Evolutionary conservation across 2,888 invertebrate genomes (phyloP).

Genomic region (Synanthedon vespiformis): DNA sequence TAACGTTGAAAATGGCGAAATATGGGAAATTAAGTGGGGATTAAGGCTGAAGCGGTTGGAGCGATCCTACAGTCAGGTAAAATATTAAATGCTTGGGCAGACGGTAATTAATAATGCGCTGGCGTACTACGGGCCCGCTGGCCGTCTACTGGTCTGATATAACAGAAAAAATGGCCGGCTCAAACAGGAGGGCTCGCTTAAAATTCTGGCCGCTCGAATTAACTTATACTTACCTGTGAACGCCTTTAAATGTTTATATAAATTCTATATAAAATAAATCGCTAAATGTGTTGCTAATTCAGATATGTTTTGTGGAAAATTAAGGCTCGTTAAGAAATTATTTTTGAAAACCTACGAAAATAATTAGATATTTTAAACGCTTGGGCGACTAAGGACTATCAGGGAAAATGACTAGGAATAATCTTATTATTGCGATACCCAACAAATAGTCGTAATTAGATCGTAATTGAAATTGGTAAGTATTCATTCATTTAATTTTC

Average conservation of each 20-base stretch:
- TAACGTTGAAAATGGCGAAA: constrained; percentile 45
- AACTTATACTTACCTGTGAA: constrained; percentile 26
- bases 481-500: too few relatives aligned
- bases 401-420: too few relatives aligned
- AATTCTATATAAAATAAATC: too few relatives aligned
- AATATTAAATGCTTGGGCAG: constrained; percentile 59
- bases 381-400: too few relatives aligned
- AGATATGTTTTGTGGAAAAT: too few relatives aligned
- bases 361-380: too few relatives aligned
- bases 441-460: too few relatives aligned
- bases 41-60: constrained; percentile 45
- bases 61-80: constrained; percentile 52
- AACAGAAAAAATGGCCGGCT: constrained; percentile 60
- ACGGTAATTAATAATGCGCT: constrained; percentile 62
- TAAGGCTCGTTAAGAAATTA: too few relatives aligned
- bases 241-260: neutral
- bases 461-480: too few relatives aligned
- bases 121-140: constrained; percentile 25
- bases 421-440: too few relatives aligned
- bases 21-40: constrained; percentile 53
- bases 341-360: too few relatives aligned
- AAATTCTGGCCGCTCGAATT: constrained; percentile 33
- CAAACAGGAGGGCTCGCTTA: constrained; percentile 26
- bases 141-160: constrained; percentile 41
- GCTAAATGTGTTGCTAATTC: too few relatives aligned